A percentile compares a stretch with the other conserved stretches of the same genome.
phyloP scores from a whole-genome alignment of 2,113 vertebrate genomes.

The Rhombomys opimus region DNA sequence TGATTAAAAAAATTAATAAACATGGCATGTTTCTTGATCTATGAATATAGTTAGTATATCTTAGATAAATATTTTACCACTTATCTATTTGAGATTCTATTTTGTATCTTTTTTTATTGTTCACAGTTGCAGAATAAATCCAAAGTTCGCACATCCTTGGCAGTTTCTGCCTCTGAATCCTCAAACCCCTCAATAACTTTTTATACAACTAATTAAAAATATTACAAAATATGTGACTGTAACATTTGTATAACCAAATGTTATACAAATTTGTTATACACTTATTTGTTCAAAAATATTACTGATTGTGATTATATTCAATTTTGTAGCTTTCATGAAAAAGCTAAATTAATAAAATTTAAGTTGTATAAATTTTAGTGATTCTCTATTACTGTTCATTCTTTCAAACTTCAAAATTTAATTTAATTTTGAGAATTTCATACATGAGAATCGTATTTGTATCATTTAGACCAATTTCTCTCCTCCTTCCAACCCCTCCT shows the following conservation, averaged over 20 bases:
- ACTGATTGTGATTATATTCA: not conserved
- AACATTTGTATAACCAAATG: not conserved
- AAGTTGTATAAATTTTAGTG: not conserved
- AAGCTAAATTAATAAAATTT: not conserved
- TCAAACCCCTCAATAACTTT: not conserved
- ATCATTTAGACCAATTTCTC: not conserved
- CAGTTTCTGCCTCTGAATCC: not conserved
- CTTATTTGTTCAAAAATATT: not conserved
- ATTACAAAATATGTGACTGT: not conserved
- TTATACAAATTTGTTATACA: not conserved
- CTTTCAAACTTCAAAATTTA: not conserved
- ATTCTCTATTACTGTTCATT: not conserved
- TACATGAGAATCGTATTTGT: not conserved
- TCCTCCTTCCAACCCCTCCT: not conserved
- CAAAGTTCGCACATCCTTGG: not conserved
- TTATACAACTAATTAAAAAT: not conserved
- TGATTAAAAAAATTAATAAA: not conserved
- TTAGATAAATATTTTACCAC: not conserved
- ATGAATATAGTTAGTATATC: not conserved
- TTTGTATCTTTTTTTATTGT: not conserved
- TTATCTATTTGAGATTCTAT: not conserved
- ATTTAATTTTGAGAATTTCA: not conserved
- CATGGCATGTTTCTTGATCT: not conserved
- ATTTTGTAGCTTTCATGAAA: not conserved
- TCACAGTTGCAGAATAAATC: not conserved